Base-by-base conservation (phyloP, 2,113 vertebrate genomes). In the Myanophis thanlyinensis region DNA sequence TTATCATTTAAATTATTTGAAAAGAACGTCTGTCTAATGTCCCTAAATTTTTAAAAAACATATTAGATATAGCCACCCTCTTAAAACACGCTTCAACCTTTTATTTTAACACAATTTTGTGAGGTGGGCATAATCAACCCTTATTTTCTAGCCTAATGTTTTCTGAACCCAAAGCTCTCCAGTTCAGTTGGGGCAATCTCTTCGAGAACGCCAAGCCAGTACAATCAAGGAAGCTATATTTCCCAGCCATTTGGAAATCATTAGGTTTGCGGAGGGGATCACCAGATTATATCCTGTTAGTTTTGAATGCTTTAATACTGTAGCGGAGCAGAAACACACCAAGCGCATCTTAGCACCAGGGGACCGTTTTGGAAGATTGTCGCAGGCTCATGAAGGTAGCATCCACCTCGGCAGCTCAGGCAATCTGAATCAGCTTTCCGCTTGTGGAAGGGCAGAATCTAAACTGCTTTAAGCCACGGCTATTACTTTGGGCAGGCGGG, bases 401-500 rank as follows among this genome's bases (percentile, higher is more conserved):
- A 18, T 0, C 10, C 20, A 4, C 25, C 27, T 48, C 23, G 20
- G 80, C 62, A 6, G 51, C 18, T 48, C 10, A 0, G 20, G 10
- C 3, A 84, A 59, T 25, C n/a, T 5, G 18, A 35, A 9, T 95
- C 27, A 52, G 84, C 27, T 88, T 85, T 92, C 86, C 15, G 4
- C 51, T 89, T 62, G 46, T 73, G 89, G 51, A 40, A 93, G 87
- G 40, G 22, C 52, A 84, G 90, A 93, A 88, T 30, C 73, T 89
- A 86, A 90, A 30, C 23, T 9, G 25, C 15, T 35, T 27, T 22
- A 95, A 95, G 89, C 20, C 1, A 1, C 85, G 95, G 85, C 59
- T 89, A 85, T 53, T 91, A 52, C 44, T 92, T 95, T 91, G 89
- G 90, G 87, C 93, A 92, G 84, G 49, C 93, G 93, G 89, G 90